phyloP scores from a whole-genome alignment of 2,797 vertebrate genomes.

The Buceros bicornis region DNA sequence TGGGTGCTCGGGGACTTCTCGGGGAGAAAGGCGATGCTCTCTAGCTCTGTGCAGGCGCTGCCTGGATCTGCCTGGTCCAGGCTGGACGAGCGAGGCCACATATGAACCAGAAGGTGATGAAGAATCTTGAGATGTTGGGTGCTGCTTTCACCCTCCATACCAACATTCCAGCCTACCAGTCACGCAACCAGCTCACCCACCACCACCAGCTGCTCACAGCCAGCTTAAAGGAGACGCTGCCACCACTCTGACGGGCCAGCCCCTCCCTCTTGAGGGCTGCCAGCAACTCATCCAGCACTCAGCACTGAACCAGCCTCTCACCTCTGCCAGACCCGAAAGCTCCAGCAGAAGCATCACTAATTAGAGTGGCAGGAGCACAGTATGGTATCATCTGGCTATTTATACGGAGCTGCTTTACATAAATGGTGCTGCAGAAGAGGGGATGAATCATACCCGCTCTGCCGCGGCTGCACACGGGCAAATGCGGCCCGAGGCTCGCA shows the following conservation, averaged over 20 bases:
- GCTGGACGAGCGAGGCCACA: neutral
- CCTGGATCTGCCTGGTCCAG: neutral
- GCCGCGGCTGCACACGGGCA: neutral
- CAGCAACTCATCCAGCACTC: neutral
- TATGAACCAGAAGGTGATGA: neutral
- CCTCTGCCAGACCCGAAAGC: neutral
- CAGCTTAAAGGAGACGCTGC: neutral
- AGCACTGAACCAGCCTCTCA: neutral
- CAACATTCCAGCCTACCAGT: neutral
- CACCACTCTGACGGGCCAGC: fast-evolving
- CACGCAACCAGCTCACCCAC: neutral
- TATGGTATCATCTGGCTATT: slow-evolving; percentile 15
- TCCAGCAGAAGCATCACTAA: neutral
- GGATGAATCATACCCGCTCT: slow-evolving; percentile 57
- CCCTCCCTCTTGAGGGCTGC: neutral
- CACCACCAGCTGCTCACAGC: neutral
- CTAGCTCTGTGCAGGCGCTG: neutral
- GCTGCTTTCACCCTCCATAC: neutral
- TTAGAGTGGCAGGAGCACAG: slow-evolving; percentile 16
- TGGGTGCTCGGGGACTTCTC: neutral
- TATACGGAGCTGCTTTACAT: slow-evolving; percentile 52
- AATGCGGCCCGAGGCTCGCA: fast-evolving
- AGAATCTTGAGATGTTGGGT: neutral
- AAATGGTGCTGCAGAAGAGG: slow-evolving; percentile 16
- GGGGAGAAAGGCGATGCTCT: neutral